Conservation (phyloP, 2,797 vertebrate genomes). For the Cossypha niveicapilla region DNA sequence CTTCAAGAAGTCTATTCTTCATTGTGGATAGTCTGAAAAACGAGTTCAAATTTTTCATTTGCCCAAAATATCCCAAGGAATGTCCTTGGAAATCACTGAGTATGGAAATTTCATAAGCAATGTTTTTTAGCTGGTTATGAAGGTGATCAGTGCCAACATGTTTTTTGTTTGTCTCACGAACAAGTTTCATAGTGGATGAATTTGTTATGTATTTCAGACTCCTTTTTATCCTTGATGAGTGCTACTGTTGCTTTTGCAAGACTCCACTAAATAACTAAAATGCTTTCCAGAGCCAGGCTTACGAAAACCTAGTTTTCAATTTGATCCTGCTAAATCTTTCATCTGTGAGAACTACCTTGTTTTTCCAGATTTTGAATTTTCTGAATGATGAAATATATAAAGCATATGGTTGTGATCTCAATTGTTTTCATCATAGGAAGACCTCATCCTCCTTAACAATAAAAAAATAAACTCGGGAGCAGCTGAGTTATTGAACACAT, state of each 20-base stretch:
- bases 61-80: neutral
- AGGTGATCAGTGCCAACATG: neutral
- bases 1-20: neutral
- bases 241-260: neutral
- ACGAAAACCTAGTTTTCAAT: neutral
- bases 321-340: neutral
- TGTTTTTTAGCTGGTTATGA: neutral
- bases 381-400: neutral
- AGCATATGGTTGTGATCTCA: neutral
- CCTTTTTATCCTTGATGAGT: neutral
- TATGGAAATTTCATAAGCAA: neutral
- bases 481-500: slow-evolving; percentile 53
- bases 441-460: neutral
- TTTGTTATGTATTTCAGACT: neutral
- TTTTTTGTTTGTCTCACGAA: neutral
- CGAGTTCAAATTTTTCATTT: neutral
- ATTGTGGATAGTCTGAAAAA: neutral
- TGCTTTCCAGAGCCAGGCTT: neutral
- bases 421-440: neutral
- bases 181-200: neutral
- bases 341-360: neutral
- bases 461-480: slow-evolving; percentile 26
- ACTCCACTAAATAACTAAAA: neutral
- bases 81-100: neutral
- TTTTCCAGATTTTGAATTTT: neutral